Base-by-base conservation (phyloP, 2,888 invertebrate genomes). In the Andrena marginata region DNA sequence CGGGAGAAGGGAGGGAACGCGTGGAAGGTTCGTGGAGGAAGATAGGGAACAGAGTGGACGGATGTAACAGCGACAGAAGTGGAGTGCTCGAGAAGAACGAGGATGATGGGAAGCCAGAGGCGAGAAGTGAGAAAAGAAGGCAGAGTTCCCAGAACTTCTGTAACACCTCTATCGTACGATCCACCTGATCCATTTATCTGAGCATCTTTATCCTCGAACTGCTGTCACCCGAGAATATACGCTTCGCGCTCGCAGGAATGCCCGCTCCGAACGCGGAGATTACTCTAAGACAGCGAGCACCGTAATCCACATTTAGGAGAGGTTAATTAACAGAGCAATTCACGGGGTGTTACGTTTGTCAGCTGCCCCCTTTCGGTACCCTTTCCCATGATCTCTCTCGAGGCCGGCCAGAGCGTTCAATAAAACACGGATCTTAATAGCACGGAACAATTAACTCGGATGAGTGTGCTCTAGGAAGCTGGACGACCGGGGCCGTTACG, bases 401-500 rank as follows among this genome's bases (percentile, higher is more conserved):
- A 23, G 31, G 54, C 71, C 16, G 26, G 42, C 65, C 49, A 42
- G 62, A 13, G 31, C 75, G 70, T 85, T 88, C 87, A 89, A 89
- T 87, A 82, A 87, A 89, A 56, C 87, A 83, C 65, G 62, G 63
- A 51, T 83, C 77, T 89, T 87, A 87, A 84, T 85, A 80, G 80
- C 78, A 31, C 23, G 69, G 20, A 73, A 87, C 87, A 89, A 88
- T 88, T 89, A 88, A 89, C 77, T 77, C 68, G 80, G 72, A 82
- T 77, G 85, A 85, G 79, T 68, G 49, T 60, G 75, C 81, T 64
- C 62, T 69, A 64, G 51, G 83, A 82, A 35, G 72, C 69, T 82
- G 83, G 77, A 72, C 75, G 65, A 48, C 42, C 51, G 33, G 0
- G 62, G 26, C 60, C 64, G 70, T 65, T 64, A 82, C 42, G 68